Base-by-base conservation (phyloP, 2,797 vertebrate genomes). In the Anguilla pacifica region DNA sequence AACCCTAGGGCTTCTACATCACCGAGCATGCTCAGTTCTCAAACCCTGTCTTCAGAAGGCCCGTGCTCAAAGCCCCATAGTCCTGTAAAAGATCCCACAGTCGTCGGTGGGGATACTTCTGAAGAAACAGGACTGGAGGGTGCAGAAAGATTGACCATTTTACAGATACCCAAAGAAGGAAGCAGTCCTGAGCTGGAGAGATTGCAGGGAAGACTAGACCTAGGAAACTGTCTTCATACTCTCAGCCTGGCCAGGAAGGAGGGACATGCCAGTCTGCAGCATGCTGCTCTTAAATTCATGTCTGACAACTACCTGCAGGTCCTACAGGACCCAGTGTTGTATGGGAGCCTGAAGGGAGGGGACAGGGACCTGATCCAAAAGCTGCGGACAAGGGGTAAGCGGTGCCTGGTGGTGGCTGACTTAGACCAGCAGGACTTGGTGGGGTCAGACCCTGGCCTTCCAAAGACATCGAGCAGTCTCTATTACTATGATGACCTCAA, bases 261-360 rank as follows among this genome's bases (percentile, higher is more conserved):
- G n/a, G 92, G 92, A 11, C 94, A 97, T n/a, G 82, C 87, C 31
- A 86, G 89, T 1, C 92, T 97, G 81, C 96, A 93, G 91, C 93
- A 96, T 53, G 96, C 97, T 0, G 97, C 96, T 79, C 97, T 99
- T 25, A 93, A 92, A 90, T 96, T 98, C 86, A 98, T 99, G 98
- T 98, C 98, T 0, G 95, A 97, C 92, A 97, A 99, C 94, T 99
- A 98, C 89, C 94, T 99, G 0, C 97, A 98, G 86, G 98, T 98
- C 28, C 96, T 99, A 59, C 94, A 94, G 89, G 97, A 95, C 85
- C 95, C 97, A 0, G 93, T 90, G 49, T 93, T 98, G 93, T 98
- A 97, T 0, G 89, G 97, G 25, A 88, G 85, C 55, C 96, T 99
- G 90, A 97, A 95, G 0, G 97, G 97, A 0, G 87, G 93, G 0